phyloP scores from a whole-genome alignment of 1,140 invertebrate species.

The Heliconius nattereri region DNA sequence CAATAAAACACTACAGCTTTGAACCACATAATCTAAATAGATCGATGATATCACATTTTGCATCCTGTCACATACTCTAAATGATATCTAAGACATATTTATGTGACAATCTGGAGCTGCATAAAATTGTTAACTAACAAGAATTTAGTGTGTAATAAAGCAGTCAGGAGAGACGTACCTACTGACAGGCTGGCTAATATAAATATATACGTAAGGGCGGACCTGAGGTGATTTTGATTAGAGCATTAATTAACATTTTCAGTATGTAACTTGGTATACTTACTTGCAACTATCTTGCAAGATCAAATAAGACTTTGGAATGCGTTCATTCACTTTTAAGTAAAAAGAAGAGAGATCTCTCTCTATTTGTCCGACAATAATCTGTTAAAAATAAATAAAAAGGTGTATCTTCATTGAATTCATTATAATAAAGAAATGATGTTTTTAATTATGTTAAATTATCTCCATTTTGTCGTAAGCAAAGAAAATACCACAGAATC shows the following conservation, averaged over 20 bases:
- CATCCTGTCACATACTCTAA: constrained; percentile 1
- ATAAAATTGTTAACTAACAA: constrained; percentile 50
- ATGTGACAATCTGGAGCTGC: constrained; percentile 45
- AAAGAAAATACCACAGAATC: neutral
- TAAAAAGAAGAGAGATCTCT: no score
- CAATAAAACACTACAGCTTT: neutral
- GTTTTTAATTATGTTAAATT: no score
- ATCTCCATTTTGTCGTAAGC: no score
- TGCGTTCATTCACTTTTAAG: fast-evolving
- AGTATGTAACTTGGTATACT: neutral
- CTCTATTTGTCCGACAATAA: no score
- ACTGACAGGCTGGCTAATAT: constrained; percentile 52
- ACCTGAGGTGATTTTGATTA: constrained; percentile 23
- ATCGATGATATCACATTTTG: constrained; percentile 23
- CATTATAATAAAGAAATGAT: no score
- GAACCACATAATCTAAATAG: neutral
- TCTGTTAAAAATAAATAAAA: no score
- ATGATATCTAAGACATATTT: constrained; percentile 43
- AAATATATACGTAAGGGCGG: constrained; percentile 43
- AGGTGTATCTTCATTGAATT: no score
- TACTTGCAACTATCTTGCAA: no score
- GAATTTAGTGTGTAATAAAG: constrained; percentile 65
- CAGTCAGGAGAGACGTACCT: constrained; percentile 46
- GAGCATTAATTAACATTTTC: constrained; percentile 7
- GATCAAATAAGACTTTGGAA: neutral